These are phyloP conservation scores for Lymantria monacha DNA, from an alignment of 2,888 invertebrate genomes.

Conservation along the genomic window DNA sequence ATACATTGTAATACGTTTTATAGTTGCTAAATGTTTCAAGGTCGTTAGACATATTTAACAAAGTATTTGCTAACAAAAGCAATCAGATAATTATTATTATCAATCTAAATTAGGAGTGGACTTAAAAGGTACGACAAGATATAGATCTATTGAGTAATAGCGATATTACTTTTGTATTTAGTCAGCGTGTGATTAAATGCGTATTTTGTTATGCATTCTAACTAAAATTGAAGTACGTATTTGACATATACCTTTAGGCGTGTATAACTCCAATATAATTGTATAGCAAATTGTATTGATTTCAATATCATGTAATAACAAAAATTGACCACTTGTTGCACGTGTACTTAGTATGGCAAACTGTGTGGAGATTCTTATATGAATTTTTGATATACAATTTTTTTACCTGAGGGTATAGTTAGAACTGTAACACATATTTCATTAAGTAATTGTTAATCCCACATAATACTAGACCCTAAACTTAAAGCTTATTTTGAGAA, in stretches of 20 bases:
- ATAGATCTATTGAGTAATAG: conserved; percentile 48
- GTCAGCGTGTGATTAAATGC: conserved; percentile 7
- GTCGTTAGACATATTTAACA: conserved; percentile 21
- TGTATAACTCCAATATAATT: not conserved
- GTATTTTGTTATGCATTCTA: conserved; percentile 1
- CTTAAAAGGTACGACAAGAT: conserved; percentile 51
- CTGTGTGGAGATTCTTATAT: too few relatives aligned
- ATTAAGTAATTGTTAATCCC: too few relatives aligned
- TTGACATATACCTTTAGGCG: not conserved
- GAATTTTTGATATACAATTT: too few relatives aligned
- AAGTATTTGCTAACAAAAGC: conserved; percentile 39
- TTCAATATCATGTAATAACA: too few relatives aligned
- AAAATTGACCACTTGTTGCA: too few relatives aligned
- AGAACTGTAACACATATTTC: too few relatives aligned
- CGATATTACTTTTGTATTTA: conserved; percentile 24
- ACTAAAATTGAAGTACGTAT: not conserved
- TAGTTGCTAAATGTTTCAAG: conserved; percentile 32
- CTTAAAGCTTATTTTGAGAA: too few relatives aligned
- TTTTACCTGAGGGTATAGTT: too few relatives aligned
- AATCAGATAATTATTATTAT: conserved; percentile 45
- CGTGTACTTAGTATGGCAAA: too few relatives aligned
- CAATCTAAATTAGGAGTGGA: conserved; percentile 45
- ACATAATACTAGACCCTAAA: too few relatives aligned
- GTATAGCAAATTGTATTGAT: too few relatives aligned
- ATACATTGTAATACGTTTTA: conserved; percentile 18